Conservation (phyloP, 1,140 invertebrate genomes). For the Drosophila ohnishii region DNA sequence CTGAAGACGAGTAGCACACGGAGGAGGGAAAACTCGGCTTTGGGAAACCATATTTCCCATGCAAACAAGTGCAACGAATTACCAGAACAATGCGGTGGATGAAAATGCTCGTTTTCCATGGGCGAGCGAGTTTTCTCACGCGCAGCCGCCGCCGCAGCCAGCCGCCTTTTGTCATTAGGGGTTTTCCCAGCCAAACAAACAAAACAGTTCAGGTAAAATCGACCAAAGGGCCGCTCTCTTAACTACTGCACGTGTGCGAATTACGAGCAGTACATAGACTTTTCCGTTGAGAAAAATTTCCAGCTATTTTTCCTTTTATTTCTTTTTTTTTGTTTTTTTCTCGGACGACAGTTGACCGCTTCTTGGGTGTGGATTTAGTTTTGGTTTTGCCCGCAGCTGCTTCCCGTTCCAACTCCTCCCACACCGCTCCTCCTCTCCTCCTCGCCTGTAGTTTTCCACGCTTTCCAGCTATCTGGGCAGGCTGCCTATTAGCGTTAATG, state of each 20-base stretch:
- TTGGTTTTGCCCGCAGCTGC: conserved; percentile 44
- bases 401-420: conserved; percentile 22
- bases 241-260: conserved; percentile 72
- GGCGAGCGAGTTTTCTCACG: conserved; percentile 73
- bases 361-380: conserved; percentile 46
- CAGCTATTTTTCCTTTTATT: conserved; percentile 28
- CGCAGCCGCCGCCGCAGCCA: conserved; percentile 26
- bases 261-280: conserved; percentile 18
- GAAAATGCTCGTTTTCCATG: conserved; percentile 52
- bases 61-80: conserved; percentile 78
- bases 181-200: conserved; percentile 41
- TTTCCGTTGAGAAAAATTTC: conserved; percentile 45
- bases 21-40: conserved; percentile 46
- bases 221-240: conserved; percentile 21
- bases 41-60: conserved; percentile 67
- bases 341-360: conserved; percentile 33
- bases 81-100: conserved; percentile 42
- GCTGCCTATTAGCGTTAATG: conserved; percentile 76
- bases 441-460: conserved; percentile 14
- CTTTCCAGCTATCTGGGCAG: conserved; percentile 33
- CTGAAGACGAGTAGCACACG: conserved; percentile 40
- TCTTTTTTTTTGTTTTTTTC: conserved; percentile 5
- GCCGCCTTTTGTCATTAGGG: conserved; percentile 52
- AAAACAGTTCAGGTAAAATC: conserved; percentile 34
- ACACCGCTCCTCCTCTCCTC: neutral